Evolutionary conservation across 2,113 vertebrate genomes (phyloP).

Genomic region (Morone chrysops): DNA sequence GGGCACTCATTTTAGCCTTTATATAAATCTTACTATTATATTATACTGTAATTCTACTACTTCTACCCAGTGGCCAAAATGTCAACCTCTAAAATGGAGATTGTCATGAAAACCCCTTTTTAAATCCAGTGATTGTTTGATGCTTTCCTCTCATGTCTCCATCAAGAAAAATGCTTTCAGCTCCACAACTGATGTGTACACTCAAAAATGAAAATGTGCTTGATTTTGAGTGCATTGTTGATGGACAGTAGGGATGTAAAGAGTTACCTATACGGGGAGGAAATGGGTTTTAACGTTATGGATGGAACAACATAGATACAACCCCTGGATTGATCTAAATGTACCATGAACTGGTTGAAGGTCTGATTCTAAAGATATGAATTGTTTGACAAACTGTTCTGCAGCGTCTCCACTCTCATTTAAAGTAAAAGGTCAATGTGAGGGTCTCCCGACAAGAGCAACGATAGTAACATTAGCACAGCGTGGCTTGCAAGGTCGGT

Average conservation of each 20-base stretch:
- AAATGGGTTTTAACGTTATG: no score
- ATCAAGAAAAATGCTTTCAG: not conserved
- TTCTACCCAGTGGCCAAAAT: not conserved
- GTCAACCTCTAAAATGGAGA: not conserved
- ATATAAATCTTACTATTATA: not conserved
- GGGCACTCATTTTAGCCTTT: not conserved
- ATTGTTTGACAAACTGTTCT: no score
- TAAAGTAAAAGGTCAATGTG: no score
- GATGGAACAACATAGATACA: no score
- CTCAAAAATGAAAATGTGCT: not conserved
- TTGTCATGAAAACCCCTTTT: not conserved
- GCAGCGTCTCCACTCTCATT: no score
- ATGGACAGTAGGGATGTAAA: not conserved
- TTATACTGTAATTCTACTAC: not conserved
- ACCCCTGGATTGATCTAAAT: no score
- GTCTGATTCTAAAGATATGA: no score
- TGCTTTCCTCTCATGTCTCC: not conserved
- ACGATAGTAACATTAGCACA: no score
- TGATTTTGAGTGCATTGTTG: not conserved
- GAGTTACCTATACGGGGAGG: no score
- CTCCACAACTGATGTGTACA: not conserved
- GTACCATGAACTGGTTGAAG: no score
- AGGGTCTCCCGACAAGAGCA: no score
- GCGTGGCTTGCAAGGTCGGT: no score
- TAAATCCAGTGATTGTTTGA: not conserved